phyloP scores from a whole-genome alignment of 2,113 vertebrate genomes.

The Anolis carolinensis region DNA sequence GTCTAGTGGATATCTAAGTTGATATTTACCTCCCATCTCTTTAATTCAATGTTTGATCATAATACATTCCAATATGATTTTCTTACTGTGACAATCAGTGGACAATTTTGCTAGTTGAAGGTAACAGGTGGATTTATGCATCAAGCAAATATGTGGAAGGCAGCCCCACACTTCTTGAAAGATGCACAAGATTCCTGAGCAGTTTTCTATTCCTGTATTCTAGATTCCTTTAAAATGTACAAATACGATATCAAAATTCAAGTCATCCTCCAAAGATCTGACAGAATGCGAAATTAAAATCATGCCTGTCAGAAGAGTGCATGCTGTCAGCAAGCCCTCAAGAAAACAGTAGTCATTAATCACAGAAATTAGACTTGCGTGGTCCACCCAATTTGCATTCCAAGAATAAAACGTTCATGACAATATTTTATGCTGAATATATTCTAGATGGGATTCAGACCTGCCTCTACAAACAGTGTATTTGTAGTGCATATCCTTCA shows the following conservation, averaged over 20 bases:
- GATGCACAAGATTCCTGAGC: slow-evolving; percentile 1
- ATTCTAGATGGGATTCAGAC: not conserved
- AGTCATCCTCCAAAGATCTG: slow-evolving; percentile 18
- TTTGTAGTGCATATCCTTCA: no score
- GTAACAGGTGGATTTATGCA: not conserved
- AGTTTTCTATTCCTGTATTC: not conserved
- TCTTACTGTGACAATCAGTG: no score
- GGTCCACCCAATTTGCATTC: not conserved
- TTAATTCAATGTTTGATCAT: no score
- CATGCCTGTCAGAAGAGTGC: slow-evolving; percentile 10
- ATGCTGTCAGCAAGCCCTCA: slow-evolving; percentile 26
- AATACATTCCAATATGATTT: no score
- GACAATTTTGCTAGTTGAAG: not conserved
- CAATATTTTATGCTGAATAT: not conserved
- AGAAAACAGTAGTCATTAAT: slow-evolving; percentile 18
- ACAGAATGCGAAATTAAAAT: slow-evolving; percentile 28
- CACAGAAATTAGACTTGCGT: not conserved
- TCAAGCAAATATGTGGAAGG: not conserved
- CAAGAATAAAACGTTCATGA: not conserved
- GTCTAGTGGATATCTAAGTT: no score
- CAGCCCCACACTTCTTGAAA: not conserved
- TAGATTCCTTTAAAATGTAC: not conserved
- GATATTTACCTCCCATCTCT: no score
- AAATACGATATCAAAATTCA: slow-evolving; percentile 33
- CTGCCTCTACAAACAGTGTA: not conserved